phyloP scores from a whole-genome alignment of 2,888 invertebrate genomes.

The Polydrusus tereticollis region DNA sequence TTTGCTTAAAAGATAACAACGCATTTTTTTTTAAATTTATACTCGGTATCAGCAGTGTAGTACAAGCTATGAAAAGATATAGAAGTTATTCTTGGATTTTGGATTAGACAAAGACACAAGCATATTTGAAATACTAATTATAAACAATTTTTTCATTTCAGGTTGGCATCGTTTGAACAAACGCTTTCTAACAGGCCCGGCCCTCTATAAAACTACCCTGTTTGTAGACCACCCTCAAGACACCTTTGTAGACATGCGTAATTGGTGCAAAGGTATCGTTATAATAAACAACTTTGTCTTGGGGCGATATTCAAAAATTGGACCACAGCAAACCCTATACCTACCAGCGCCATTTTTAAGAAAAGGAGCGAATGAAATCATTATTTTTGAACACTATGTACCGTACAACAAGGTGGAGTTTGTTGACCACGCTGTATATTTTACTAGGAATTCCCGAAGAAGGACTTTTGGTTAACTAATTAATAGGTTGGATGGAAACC shows the following conservation, averaged over 20 bases:
- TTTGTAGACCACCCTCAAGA: constrained; percentile 69
- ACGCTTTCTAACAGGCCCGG: background rate
- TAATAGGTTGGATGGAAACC: background rate
- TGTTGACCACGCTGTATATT: constrained; percentile 23
- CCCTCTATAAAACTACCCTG: constrained; percentile 1
- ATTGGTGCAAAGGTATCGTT: constrained; percentile 88
- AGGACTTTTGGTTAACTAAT: background rate
- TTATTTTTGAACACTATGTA: constrained; percentile 62
- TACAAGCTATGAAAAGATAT: too few species aligned
- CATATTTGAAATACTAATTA: too few species aligned
- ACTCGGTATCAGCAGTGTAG: too few species aligned
- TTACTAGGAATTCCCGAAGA: constrained; percentile 8
- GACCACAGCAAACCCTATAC: constrained; percentile 87
- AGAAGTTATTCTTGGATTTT: too few species aligned
- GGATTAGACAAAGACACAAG: too few species aligned
- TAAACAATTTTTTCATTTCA: constrained; percentile 59
- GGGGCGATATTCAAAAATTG: constrained; percentile 82
- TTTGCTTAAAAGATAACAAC: too few species aligned
- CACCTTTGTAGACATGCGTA: constrained; percentile 82
- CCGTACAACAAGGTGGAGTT: constrained; percentile 17
- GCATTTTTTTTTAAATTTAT: too few species aligned
- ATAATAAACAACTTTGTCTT: constrained; percentile 89
- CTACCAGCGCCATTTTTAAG: constrained; percentile 81
- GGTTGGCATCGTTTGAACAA: constrained; percentile 5
- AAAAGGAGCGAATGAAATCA: constrained; percentile 65